phyloP scores from a whole-genome alignment of 2,113 vertebrate species.

The Mastomys coucha region DNA sequence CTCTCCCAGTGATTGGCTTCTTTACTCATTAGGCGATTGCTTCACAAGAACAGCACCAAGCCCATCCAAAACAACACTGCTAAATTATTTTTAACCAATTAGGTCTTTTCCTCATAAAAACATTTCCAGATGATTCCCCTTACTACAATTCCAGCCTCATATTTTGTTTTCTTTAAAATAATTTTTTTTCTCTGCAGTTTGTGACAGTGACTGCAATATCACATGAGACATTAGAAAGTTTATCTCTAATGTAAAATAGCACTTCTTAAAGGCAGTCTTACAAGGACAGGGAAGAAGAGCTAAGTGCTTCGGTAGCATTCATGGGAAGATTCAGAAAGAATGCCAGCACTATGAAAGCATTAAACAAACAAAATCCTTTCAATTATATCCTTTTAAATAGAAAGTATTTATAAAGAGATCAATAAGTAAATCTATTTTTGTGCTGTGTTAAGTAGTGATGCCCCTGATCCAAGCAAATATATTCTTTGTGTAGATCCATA shows the following conservation, averaged over 20 bases:
- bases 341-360: not conserved
- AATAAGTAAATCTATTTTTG: not conserved
- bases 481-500: not conserved
- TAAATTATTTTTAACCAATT: not conserved
- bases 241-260: not conserved
- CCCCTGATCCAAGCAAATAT: not conserved
- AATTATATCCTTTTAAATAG: not conserved
- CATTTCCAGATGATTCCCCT: not conserved
- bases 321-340: not conserved
- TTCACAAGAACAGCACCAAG: too few species aligned
- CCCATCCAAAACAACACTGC: too few species aligned
- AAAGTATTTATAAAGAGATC: not conserved
- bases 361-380: not conserved
- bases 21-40: too few species aligned
- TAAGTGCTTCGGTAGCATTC: not conserved
- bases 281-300: accelerated
- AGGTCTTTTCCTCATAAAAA: not conserved
- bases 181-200: not conserved
- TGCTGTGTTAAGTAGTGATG: not conserved
- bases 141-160: not conserved
- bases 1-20: too few species aligned
- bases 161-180: not conserved
- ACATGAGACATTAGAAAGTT: not conserved
- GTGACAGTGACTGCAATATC: not conserved
- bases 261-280: not conserved